Percentiles rank a stretch among this genome's conserved stretches.
Evolutionary conservation across 2,113 vertebrate genomes (phyloP).

Genomic region (Gracilinanus agilis): DNA sequence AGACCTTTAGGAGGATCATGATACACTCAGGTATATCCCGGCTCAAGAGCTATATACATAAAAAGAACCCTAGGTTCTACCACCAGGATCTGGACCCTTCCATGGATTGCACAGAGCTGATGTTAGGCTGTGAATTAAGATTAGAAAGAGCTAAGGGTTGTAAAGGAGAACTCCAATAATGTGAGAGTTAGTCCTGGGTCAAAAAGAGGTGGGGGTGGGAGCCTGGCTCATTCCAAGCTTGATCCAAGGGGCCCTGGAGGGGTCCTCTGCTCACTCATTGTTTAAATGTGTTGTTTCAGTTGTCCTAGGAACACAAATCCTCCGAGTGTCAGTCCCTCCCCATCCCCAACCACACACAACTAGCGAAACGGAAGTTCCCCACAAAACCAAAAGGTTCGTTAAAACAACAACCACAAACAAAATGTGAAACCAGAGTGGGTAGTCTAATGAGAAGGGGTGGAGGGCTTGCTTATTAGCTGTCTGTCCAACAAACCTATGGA

Average conservation of each 20-base stretch:
- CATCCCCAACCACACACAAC: background rate
- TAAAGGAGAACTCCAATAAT: background rate
- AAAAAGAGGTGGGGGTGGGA: background rate
- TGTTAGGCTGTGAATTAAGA: background rate
- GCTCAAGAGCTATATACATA: conserved; percentile 31
- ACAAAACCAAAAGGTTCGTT: conserved; percentile 41
- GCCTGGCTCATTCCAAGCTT: conserved; percentile 30
- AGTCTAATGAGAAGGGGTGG: conserved; percentile 40
- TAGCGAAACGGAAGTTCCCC: conserved; percentile 30
- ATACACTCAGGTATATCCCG: conserved; percentile 26
- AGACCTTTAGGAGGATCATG: conserved; percentile 37
- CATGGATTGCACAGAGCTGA: background rate
- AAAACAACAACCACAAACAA: background rate
- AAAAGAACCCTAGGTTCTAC: background rate
- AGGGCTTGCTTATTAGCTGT: background rate
- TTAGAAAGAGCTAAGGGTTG: background rate
- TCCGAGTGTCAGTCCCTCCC: conserved; percentile 37
- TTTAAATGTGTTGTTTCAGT: conserved; percentile 41
- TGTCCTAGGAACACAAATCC: conserved; percentile 49
- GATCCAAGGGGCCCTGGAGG: conserved; percentile 44
- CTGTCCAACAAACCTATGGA: conserved; percentile 36
- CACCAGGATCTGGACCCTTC: background rate
- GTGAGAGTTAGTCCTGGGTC: background rate
- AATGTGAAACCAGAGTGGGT: conserved; percentile 26
- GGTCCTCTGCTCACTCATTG: conserved; percentile 40